A percentile compares a stretch with the other conserved stretches of the same genome.
Conservation (phyloP, 2,888 invertebrate species). For the Tipula confusa region DNA sequence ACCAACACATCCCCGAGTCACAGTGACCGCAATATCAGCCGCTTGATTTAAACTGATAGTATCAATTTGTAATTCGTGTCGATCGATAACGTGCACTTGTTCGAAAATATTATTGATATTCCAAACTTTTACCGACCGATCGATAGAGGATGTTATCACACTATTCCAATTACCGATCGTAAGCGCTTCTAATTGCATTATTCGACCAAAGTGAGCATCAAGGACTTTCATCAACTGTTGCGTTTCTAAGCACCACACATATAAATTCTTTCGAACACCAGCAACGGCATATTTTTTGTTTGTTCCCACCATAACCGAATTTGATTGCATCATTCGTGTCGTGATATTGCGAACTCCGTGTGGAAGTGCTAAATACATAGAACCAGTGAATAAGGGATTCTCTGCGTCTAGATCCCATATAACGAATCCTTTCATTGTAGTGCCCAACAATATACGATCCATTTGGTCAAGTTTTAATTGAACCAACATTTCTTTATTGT, state of each 20-base stretch:
- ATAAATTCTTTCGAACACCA: constrained; percentile 90
- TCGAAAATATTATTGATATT: constrained; percentile 98
- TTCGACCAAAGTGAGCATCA: constrained; percentile 95
- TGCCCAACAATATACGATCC: constrained; percentile 75
- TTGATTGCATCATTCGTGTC: constrained; percentile 83
- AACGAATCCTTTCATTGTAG: constrained; percentile 77
- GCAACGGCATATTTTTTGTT: constrained; percentile 89
- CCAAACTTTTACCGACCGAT: constrained; percentile 97
- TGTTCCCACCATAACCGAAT: constrained; percentile 88
- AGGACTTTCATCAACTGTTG: constrained; percentile 81
- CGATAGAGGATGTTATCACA: constrained; percentile 94
- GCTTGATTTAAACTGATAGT: constrained; percentile 73
- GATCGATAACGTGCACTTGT: constrained; percentile 91
- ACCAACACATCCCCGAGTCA: constrained; percentile 90
- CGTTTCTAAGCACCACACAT: constrained; percentile 85
- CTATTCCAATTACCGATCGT: constrained; percentile 88
- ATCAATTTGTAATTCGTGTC: constrained; percentile 93
- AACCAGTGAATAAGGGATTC: constrained; percentile 51
- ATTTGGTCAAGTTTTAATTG: constrained; percentile 80
- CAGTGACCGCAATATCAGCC: constrained; percentile 81
- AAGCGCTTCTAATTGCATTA: constrained; percentile 84
- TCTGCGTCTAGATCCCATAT: constrained; percentile 70
- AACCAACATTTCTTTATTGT: constrained; percentile 69
- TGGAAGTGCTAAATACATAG: constrained; percentile 67
- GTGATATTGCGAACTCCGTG: constrained; percentile 91